Conservation (phyloP, 2,797 vertebrate genomes). For the Cirrhinus molitorella region DNA sequence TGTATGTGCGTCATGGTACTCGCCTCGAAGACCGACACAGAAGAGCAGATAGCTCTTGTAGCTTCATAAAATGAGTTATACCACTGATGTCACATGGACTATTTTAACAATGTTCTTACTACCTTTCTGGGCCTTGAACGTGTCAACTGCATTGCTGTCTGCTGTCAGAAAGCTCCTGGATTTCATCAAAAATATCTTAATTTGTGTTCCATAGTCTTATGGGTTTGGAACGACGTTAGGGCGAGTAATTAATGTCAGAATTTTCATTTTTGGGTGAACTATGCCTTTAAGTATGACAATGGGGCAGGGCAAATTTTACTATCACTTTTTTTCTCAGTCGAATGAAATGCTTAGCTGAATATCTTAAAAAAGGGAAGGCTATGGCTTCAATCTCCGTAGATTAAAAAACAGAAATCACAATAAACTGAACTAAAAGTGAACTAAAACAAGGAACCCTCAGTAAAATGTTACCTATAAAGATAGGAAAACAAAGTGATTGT, state of each 20-base stretch:
- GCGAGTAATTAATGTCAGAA: background rate
- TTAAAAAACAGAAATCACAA: conserved; percentile 74
- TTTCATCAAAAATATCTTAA: too few species aligned
- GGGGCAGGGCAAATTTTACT: conserved; percentile 28
- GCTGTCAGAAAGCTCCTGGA: too few species aligned
- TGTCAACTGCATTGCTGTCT: too few species aligned
- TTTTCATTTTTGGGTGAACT: background rate
- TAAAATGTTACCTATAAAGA: conserved; percentile 68
- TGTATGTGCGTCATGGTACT: too few species aligned
- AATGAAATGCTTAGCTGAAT: conserved; percentile 85
- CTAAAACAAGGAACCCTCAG: conserved; percentile 68
- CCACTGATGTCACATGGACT: too few species aligned
- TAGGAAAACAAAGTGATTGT: conserved; percentile 79
- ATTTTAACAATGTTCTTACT: too few species aligned
- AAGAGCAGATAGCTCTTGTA: too few species aligned
- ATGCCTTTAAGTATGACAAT: background rate
- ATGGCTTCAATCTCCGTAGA: conserved; percentile 95
- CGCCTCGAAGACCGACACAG: too few species aligned
- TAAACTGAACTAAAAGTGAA: conserved; percentile 29
- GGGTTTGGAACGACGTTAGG: background rate
- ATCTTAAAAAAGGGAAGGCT: conserved; percentile 84
- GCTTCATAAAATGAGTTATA: too few species aligned
- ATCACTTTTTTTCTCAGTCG: conserved; percentile 69
- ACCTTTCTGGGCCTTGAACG: too few species aligned
- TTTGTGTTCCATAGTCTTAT: background rate